Percentiles rank a stretch among this genome's conserved stretches.
Evolutionary conservation across 2,888 invertebrate species (phyloP).

Genomic region (Orchestes rusci): DNA sequence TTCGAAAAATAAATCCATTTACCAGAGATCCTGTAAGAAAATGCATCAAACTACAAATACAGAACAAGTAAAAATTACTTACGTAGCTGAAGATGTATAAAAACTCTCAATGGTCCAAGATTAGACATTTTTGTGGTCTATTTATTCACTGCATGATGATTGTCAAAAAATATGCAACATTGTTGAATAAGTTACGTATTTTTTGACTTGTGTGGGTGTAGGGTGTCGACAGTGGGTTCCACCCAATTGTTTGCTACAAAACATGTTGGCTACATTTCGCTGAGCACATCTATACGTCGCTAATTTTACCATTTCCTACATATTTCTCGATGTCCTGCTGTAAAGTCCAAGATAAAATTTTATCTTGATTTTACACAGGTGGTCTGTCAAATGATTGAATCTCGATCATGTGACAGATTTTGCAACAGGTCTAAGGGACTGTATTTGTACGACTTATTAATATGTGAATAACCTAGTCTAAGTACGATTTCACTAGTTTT

Average conservation of each 20-base stretch:
- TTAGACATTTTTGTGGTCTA: conserved; percentile 44
- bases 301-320: too few relatives aligned
- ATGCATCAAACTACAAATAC: too few relatives aligned
- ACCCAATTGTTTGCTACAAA: conserved; percentile 45
- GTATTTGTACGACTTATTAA: conserved; percentile 38
- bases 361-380: conserved; percentile 10
- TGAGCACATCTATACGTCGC: conserved; percentile 44
- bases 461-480: conserved; percentile 43
- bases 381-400: conserved; percentile 33
- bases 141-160: conserved; percentile 42
- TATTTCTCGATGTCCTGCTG: not conserved
- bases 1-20: too few relatives aligned
- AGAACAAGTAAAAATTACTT: conserved; percentile 38
- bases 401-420: conserved; percentile 2
- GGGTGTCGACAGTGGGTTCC: conserved; percentile 42
- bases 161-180: conserved; percentile 39
- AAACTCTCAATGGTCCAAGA: conserved; percentile 44
- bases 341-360: not conserved
- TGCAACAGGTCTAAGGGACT: conserved; percentile 40
- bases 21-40: too few relatives aligned
- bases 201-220: conserved; percentile 44
- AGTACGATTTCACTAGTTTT: conserved; percentile 31
- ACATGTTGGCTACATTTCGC: conserved; percentile 45
- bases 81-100: conserved; percentile 43
- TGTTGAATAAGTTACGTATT: conserved; percentile 37